phyloP scores from a whole-genome alignment of 2,113 vertebrate species.

The Paraplagusia blochii region DNA sequence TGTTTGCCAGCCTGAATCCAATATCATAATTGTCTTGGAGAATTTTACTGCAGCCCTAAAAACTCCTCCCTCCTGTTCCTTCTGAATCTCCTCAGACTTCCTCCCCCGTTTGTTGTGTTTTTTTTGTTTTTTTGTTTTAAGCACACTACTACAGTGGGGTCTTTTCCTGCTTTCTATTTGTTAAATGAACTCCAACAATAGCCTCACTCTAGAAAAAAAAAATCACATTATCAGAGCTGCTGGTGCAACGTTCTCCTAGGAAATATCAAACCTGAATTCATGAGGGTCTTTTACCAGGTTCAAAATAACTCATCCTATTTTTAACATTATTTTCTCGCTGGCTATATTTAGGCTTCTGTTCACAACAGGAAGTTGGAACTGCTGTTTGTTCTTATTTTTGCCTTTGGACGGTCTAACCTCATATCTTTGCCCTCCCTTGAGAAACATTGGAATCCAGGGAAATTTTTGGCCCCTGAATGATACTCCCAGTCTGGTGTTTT shows the following conservation, averaged over 20 bases:
- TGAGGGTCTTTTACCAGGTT: slow-evolving; percentile 24
- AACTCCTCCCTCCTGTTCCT: slow-evolving; percentile 13
- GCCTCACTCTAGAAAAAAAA: slow-evolving; percentile 8
- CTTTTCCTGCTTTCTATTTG: slow-evolving; percentile 27
- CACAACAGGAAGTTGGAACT: slow-evolving; percentile 40
- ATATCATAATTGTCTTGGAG: too few relatives aligned
- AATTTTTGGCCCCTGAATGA: slow-evolving; percentile 53
- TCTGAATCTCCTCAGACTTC: slow-evolving; percentile 29
- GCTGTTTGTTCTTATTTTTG: slow-evolving; percentile 40
- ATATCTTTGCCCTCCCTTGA: slow-evolving; percentile 47
- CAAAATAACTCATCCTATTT: slow-evolving; percentile 19
- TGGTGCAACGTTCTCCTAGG: background rate
- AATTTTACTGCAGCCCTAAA: background rate
- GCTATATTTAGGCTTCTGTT: slow-evolving; percentile 37
- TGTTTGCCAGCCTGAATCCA: too few relatives aligned
- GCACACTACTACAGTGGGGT: slow-evolving; percentile 11
- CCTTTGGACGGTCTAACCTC: slow-evolving; percentile 34
- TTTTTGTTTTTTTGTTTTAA: too few relatives aligned
- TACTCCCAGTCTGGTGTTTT: slow-evolving; percentile 23
- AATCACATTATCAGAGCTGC: background rate
- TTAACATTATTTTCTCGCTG: slow-evolving; percentile 42
- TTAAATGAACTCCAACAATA: slow-evolving; percentile 18
- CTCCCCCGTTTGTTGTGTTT: slow-evolving; percentile 26
- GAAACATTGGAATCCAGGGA: slow-evolving; percentile 60
- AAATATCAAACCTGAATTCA: background rate